A percentile compares a stretch with the other conserved stretches of the same genome.
These are phyloP conservation scores for Centropristis striata DNA, from an alignment of 2,113 vertebrate genomes.

Conservation along the genomic window DNA sequence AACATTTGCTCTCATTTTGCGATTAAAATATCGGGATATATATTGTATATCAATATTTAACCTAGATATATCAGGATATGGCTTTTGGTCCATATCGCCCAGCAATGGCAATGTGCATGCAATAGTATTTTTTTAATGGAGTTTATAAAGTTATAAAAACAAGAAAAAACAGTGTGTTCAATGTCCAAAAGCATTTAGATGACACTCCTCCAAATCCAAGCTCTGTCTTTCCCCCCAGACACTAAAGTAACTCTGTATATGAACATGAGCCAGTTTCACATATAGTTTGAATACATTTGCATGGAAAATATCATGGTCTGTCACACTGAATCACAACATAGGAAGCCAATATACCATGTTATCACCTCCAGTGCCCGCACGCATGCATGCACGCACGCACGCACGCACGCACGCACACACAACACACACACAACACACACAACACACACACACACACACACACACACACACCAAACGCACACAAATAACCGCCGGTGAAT, in stretches of 20 bases:
- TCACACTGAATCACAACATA: constrained; percentile 24
- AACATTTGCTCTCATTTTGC: too few species aligned
- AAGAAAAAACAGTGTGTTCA: background rate
- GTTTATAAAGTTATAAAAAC: background rate
- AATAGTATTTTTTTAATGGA: background rate
- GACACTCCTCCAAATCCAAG: background rate
- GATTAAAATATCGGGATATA: too few species aligned
- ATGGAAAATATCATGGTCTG: constrained; percentile 7
- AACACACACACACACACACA: background rate
- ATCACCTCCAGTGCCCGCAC: background rate
- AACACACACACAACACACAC: constrained; percentile 1
- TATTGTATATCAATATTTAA: too few species aligned
- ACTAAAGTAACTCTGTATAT: background rate
- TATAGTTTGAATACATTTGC: constrained; percentile 34
- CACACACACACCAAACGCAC: constrained; percentile 10
- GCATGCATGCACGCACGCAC: too few species aligned
- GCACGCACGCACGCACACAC: background rate
- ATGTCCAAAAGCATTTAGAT: background rate
- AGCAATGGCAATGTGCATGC: background rate
- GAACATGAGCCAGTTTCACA: background rate
- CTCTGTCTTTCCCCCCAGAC: background rate
- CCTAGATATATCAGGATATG: too few species aligned
- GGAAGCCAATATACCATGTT: background rate
- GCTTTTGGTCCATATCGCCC: too few species aligned
- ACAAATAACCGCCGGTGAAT: constrained; percentile 18